phyloP scores from a whole-genome alignment of 2,113 vertebrate species.

The Origma solitaria region DNA sequence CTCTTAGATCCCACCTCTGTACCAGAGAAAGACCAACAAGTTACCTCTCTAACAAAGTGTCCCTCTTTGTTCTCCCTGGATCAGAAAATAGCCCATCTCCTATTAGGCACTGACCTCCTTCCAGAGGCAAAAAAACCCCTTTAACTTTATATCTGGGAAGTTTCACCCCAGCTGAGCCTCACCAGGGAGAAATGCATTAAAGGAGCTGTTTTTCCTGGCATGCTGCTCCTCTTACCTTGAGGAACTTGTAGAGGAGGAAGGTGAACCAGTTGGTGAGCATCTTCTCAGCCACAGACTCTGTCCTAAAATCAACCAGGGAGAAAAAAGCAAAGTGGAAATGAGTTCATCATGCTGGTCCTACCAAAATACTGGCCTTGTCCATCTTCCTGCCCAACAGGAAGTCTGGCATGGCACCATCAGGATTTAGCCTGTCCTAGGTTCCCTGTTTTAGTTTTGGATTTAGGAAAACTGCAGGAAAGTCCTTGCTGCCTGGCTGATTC shows the following conservation, averaged over 20 bases:
- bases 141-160: background rate
- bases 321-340: background rate
- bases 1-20: background rate
- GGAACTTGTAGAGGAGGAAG: slow-evolving; percentile 88
- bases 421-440: background rate
- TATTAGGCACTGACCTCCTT: background rate
- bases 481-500: background rate
- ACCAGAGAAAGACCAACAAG: background rate
- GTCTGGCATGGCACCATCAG: background rate
- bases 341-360: background rate
- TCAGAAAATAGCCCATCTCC: background rate
- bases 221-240: slow-evolving; percentile 75
- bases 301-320: slow-evolving; percentile 68
- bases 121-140: background rate
- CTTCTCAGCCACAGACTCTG: slow-evolving; percentile 88
- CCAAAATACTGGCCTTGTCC: background rate
- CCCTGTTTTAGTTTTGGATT: background rate
- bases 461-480: background rate
- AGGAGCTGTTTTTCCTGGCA: background rate
- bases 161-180: background rate
- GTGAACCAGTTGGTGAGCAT: slow-evolving; percentile 93
- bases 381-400: background rate
- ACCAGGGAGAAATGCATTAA: background rate
- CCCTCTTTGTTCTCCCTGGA: background rate
- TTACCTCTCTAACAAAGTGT: background rate